phyloP scores from a whole-genome alignment of 64 coral and sea anemone genomes.

The Pachyseris speciosa region DNA sequence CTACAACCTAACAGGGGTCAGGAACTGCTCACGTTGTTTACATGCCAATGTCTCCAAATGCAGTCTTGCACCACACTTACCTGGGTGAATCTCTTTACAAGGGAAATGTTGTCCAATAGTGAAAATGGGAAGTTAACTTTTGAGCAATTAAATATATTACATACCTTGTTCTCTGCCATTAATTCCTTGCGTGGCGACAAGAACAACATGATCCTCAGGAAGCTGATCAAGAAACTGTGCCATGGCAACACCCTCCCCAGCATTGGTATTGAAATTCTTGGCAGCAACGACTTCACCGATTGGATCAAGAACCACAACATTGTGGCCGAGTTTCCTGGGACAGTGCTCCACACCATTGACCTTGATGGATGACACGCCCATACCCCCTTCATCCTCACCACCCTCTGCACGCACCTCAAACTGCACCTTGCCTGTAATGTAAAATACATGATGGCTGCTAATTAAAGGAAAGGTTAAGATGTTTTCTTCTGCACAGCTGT shows the following conservation, averaged over 20 bases:
- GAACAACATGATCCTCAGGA: conserved; percentile 95
- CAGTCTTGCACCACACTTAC: no score
- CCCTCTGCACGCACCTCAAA: conserved; percentile 94
- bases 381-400: conserved; percentile 95
- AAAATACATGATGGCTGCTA: no score
- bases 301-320: conserved; percentile 95
- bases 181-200: conserved; percentile 87
- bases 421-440: conserved; percentile 82
- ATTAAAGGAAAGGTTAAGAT: background rate
- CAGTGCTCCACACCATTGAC: conserved; percentile 96
- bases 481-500: background rate
- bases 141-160: background rate
- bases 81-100: no score
- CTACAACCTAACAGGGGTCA: no score
- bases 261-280: conserved; percentile 90
- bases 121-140: no score
- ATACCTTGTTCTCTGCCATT: conserved; percentile 56
- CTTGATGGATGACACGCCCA: conserved; percentile 85
- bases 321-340: conserved; percentile 91
- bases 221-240: conserved; percentile 84
- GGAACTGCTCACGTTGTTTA: no score
- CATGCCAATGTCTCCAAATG: no score
- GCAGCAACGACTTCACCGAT: conserved; percentile 80
- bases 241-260: conserved; percentile 78
- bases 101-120: no score